phyloP scores from a whole-genome alignment of 1,140 invertebrate genomes.

The Drosophila busckii region DNA sequence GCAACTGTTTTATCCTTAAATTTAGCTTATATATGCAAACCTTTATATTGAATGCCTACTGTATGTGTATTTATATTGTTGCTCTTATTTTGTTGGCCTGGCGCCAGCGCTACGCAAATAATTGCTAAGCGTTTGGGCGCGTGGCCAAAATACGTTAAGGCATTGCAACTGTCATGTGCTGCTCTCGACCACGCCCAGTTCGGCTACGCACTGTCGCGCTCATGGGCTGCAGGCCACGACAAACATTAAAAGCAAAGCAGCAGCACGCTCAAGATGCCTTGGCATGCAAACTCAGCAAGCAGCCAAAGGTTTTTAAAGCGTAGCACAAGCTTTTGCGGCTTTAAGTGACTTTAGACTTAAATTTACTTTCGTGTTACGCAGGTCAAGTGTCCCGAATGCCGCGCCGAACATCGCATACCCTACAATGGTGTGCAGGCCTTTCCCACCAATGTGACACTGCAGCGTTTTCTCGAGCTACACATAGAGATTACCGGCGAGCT shows the following conservation, averaged over 20 bases:
- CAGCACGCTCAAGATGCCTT: conserved; percentile 47
- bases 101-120: conserved; percentile 68
- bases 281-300: conserved; percentile 16
- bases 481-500: conserved; percentile 95
- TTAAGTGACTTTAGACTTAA: neutral
- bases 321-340: too few species aligned
- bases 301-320: conserved; percentile 52
- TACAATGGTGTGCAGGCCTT: conserved; percentile 97
- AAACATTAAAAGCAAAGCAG: conserved; percentile 27
- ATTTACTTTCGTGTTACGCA: conserved; percentile 74
- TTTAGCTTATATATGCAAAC: too few species aligned
- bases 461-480: conserved; percentile 96
- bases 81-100: conserved; percentile 60
- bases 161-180: conserved; percentile 44
- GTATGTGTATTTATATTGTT: conserved; percentile 63
- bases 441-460: conserved; percentile 97
- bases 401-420: conserved; percentile 97
- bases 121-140: conserved; percentile 55
- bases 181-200: too few species aligned
- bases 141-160: conserved; percentile 22
- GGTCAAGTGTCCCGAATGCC: conserved; percentile 99
- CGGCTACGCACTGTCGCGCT: too few species aligned
- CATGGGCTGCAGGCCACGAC: conserved; percentile 9
- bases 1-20: too few species aligned
- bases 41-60: too few species aligned